Percentiles rank a stretch among this genome's conserved stretches.
phyloP scores from a whole-genome alignment of 2,113 vertebrate species.

The Phasianus colchicus region DNA sequence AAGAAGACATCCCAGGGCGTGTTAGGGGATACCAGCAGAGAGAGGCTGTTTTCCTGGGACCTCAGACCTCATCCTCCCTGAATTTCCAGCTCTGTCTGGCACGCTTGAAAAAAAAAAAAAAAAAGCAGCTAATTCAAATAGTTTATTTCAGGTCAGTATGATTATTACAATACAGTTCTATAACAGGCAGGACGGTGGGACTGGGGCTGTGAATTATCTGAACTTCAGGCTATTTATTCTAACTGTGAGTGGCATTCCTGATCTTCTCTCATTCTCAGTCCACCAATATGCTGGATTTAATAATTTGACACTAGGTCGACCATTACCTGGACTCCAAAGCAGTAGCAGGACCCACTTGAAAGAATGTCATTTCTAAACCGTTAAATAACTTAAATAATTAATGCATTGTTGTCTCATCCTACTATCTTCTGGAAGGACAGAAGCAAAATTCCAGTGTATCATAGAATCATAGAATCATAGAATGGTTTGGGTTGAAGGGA shows the following conservation, averaged over 20 bases:
- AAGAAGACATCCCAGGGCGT: slow-evolving; percentile 18
- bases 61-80: slow-evolving; percentile 40
- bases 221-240: slow-evolving; percentile 71
- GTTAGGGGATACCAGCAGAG: slow-evolving; percentile 40
- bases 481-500: too few relatives aligned
- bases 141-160: slow-evolving; percentile 54
- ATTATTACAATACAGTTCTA: slow-evolving; percentile 23
- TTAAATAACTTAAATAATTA: slow-evolving; percentile 68
- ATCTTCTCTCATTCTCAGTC: slow-evolving; percentile 62
- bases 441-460: slow-evolving; percentile 18
- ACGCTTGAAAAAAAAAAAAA: slow-evolving; percentile 67
- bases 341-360: not conserved
- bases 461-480: too few relatives aligned
- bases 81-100: slow-evolving; percentile 62
- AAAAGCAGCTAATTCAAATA: slow-evolving; percentile 75
- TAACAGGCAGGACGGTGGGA: slow-evolving; percentile 43
- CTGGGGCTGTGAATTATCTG: slow-evolving; percentile 29
- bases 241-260: slow-evolving; percentile 58
- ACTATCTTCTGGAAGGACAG: slow-evolving; percentile 54
- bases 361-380: slow-evolving; percentile 19
- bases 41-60: slow-evolving; percentile 37
- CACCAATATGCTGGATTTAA: slow-evolving; percentile 60
- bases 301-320: slow-evolving; percentile 63
- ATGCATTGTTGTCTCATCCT: slow-evolving; percentile 49
- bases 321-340: not conserved